Base-by-base conservation (phyloP, 1,140 invertebrate genomes). In the Pemphigus obesinymphae region DNA sequence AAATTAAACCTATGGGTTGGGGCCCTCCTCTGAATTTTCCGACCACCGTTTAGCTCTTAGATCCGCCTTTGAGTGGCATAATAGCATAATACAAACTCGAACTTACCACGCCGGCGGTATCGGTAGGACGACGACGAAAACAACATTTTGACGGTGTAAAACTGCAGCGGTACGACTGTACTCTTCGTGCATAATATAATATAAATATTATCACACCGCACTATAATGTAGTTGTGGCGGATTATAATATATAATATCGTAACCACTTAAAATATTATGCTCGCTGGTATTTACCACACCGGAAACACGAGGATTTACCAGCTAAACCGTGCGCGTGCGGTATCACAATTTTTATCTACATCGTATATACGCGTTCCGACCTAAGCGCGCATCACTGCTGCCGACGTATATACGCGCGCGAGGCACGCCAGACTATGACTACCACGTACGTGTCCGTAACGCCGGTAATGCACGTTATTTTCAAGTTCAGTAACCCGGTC, bases 401-500 rank as follows among this genome's bases (percentile, higher is more conserved):
- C 17, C 17, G 63, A 20, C 10, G 34, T 37, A 37, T 10, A 29
- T 20, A 40, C 34, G 34, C n/a, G 66, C n/a, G 29, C 29, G 61
- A 29, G 5, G 1, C 29, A 17, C 61, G 20, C 26, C 8, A 26
- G 10, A 58, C 26, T 55, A 55, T 26, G 23, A 58, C 23, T 58
- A 66, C 29, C 61, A n/a, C 37, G 66, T 17, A 26, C 37, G 37
- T 43, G 5, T 7, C 11, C 29, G 17, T 55, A 11, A 26, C 23
- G 73, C 11, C 34, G 75, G 11, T 78, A 78, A 78, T 37, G 75
- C 68, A 43, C 40, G 40, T 45, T 70, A 31, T 80, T 80, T 80
- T 80, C 76, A 80, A 80, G 76, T 80, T 80, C 76, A 80, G 53
- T 63, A 80, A 80, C 76, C 76, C 53, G 75, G 75, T 11, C 43